phyloP scores from a whole-genome alignment of 1,140 invertebrate genomes.

The Platorchestia sp. region DNA sequence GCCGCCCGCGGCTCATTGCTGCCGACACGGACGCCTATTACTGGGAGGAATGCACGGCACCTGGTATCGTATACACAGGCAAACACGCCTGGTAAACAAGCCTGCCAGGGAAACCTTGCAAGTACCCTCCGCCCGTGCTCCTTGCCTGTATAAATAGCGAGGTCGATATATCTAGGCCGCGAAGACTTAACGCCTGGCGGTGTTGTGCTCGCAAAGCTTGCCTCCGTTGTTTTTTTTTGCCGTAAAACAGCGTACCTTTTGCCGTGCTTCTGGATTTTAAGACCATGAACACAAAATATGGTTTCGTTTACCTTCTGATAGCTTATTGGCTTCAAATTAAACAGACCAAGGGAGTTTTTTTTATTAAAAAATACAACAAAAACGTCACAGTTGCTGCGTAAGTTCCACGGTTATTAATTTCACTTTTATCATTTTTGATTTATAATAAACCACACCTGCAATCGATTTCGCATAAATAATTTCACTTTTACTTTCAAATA shows the following conservation, averaged over 20 bases:
- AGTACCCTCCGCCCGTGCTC: neutral
- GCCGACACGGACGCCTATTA: neutral
- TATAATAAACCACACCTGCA: neutral
- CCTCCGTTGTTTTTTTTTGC: neutral
- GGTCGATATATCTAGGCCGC: neutral
- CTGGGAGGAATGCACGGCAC: slow-evolving; percentile 3
- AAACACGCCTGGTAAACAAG: neutral
- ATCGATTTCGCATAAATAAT: neutral
- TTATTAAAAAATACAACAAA: neutral
- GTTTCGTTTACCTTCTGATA: neutral
- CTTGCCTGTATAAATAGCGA: neutral
- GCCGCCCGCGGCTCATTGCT: neutral
- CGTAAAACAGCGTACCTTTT: neutral
- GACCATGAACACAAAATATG: neutral
- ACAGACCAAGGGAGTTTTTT: neutral
- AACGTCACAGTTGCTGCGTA: neutral
- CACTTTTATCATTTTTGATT: neutral
- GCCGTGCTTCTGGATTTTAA: neutral
- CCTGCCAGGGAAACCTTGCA: neutral
- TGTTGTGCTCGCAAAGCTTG: neutral
- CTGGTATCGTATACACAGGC: slow-evolving; percentile 6
- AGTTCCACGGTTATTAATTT: neutral
- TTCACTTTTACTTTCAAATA: neutral
- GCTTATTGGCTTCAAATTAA: neutral
- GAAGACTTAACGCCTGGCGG: neutral